Evolutionary conservation across 2,113 vertebrate species (phyloP).

Genomic region (Corythornis madagascariensis): DNA sequence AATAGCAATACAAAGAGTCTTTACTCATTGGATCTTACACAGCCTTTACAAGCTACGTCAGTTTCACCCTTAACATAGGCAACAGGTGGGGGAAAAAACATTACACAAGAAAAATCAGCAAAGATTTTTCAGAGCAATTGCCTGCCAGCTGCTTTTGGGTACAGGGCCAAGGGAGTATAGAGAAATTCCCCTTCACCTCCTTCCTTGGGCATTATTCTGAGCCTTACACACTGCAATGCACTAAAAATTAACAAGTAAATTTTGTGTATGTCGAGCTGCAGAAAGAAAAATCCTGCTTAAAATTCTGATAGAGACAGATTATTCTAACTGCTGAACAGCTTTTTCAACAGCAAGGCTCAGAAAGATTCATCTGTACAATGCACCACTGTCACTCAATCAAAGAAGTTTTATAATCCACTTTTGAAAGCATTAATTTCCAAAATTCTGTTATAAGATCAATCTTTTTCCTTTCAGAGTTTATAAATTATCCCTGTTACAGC

Average conservation of each 20-base stretch:
- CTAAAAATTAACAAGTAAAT: background rate
- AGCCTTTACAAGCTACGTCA: background rate
- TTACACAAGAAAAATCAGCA: background rate
- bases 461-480: conserved; percentile 35
- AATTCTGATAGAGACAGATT: conserved; percentile 28
- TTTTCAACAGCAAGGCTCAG: conserved; percentile 11
- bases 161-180: background rate
- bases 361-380: conserved; percentile 50
- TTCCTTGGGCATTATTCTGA: background rate
- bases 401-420: conserved; percentile 52
- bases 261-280: background rate
- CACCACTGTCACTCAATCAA: conserved; percentile 62
- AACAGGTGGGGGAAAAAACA: background rate
- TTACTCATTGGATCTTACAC: background rate
- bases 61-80: background rate
- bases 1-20: background rate
- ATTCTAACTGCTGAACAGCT: conserved; percentile 31
- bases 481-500: conserved; percentile 33
- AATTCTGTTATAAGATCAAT: conserved; percentile 59
- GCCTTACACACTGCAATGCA: background rate
- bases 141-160: background rate
- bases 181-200: background rate
- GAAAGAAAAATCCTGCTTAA: background rate
- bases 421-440: conserved; percentile 66
- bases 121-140: background rate